Percentiles rank a stretch among this genome's conserved stretches.
Conservation (phyloP, 2,888 invertebrate genomes). For the Cheilosia scutellata region DNA sequence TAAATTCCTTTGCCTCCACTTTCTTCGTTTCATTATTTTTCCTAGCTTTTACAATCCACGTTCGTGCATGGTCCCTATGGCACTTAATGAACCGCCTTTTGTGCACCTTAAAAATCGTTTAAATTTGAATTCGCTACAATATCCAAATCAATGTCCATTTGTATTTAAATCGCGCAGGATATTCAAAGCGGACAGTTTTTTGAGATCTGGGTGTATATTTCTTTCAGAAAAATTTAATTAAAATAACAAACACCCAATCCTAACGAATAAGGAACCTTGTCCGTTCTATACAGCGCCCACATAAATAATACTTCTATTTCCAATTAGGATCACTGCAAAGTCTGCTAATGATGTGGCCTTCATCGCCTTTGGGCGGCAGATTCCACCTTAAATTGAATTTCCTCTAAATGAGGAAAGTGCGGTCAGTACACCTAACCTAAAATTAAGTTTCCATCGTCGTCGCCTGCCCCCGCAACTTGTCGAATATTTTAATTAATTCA, state of each 20-base stretch:
- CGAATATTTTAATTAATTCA: slow-evolving; percentile 46
- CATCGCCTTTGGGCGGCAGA: not conserved
- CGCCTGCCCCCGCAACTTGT: not conserved
- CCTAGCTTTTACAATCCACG: too few relatives aligned
- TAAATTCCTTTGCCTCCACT: too few relatives aligned
- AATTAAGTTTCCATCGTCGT: not conserved
- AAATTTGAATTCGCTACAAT: too few relatives aligned
- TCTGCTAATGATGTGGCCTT: slow-evolving; percentile 24
- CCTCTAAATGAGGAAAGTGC: not conserved
- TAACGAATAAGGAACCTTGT: not conserved
- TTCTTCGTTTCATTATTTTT: too few relatives aligned
- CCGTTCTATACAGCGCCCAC: not conserved
- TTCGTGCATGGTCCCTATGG: too few relatives aligned
- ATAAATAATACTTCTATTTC: not conserved
- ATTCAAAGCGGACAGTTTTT: too few relatives aligned
- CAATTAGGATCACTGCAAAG: not conserved
- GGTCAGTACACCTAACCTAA: not conserved
- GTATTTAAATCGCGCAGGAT: too few relatives aligned
- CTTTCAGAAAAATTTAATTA: too few relatives aligned
- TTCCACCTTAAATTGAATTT: slow-evolving; percentile 5
- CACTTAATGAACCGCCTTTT: too few relatives aligned
- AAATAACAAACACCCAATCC: not conserved
- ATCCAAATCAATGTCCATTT: too few relatives aligned
- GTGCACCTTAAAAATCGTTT: too few relatives aligned
- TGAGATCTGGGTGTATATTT: too few relatives aligned